Percentiles rank a stretch among this genome's conserved stretches.
phyloP scores from a whole-genome alignment of 2,113 vertebrate species.

The Melierax canorus region DNA sequence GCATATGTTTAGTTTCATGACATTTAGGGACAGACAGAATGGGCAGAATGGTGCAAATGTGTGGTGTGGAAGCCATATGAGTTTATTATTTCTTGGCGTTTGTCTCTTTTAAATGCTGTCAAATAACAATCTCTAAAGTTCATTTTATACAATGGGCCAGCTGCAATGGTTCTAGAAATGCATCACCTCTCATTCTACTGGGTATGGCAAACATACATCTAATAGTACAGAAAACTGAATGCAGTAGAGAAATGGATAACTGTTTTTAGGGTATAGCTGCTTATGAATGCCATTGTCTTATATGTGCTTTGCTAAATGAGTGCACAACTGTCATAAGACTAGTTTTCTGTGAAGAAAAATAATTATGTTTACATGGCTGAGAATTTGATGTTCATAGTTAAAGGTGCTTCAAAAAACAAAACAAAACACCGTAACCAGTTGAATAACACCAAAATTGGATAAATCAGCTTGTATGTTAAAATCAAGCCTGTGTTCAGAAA shows the following conservation, averaged over 20 bases:
- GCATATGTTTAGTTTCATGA: not conserved
- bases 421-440: not conserved
- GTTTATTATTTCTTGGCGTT: not conserved
- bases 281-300: not conserved
- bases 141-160: not conserved
- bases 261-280: not conserved
- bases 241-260: not conserved
- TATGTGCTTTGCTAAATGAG: not conserved
- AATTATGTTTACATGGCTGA: not conserved
- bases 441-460: not conserved
- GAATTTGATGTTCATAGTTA: not conserved
- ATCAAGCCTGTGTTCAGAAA: not conserved
- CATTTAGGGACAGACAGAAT: not conserved
- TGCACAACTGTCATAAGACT: no score
- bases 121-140: not conserved
- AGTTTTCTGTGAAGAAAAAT: not conserved
- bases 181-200: not conserved
- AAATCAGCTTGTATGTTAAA: not conserved
- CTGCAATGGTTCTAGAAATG: not conserved
- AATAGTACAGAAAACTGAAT: not conserved
- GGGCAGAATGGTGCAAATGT: not conserved
- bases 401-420: not conserved
- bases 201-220: not conserved
- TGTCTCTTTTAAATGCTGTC: not conserved
- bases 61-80: not conserved